Conservation (phyloP, 2,113 vertebrate species). For the Jacana jacana region DNA sequence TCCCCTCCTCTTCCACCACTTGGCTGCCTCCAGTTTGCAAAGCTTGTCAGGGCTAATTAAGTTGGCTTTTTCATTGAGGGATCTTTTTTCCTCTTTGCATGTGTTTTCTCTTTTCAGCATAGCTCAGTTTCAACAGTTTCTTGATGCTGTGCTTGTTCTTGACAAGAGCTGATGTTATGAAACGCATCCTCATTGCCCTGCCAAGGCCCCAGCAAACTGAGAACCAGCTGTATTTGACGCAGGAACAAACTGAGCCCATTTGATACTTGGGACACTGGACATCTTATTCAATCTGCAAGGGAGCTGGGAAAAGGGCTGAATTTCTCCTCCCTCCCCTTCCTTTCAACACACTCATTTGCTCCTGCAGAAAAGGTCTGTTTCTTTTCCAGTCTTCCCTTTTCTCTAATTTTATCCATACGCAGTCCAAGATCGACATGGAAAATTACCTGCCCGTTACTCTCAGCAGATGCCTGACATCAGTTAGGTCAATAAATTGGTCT, state of each 20-base stretch:
- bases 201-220: not conserved
- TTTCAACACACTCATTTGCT: not conserved
- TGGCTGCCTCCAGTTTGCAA: not conserved
- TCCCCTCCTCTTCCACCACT: not conserved
- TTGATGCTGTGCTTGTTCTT: constrained; percentile 11
- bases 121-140: constrained; percentile 34
- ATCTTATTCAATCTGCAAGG: not conserved
- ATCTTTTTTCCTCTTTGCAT: constrained; percentile 5
- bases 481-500: not conserved
- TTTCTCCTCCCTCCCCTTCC: not conserved
- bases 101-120: constrained; percentile 40
- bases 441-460: not conserved
- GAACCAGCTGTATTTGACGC: constrained; percentile 4
- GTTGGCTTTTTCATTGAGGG: not conserved
- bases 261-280: constrained; percentile 13
- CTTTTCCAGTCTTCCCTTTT: not conserved
- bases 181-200: not conserved
- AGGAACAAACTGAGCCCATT: constrained; percentile 56
- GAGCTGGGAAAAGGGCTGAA: not conserved
- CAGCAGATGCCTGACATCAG: not conserved
- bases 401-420: not conserved
- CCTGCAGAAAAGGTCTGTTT: not conserved
- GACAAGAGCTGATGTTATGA: constrained; percentile 40
- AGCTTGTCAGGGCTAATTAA: not conserved
- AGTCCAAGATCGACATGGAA: not conserved